Conservation (phyloP, 1,140 invertebrate species). For the Arion vulgaris region DNA sequence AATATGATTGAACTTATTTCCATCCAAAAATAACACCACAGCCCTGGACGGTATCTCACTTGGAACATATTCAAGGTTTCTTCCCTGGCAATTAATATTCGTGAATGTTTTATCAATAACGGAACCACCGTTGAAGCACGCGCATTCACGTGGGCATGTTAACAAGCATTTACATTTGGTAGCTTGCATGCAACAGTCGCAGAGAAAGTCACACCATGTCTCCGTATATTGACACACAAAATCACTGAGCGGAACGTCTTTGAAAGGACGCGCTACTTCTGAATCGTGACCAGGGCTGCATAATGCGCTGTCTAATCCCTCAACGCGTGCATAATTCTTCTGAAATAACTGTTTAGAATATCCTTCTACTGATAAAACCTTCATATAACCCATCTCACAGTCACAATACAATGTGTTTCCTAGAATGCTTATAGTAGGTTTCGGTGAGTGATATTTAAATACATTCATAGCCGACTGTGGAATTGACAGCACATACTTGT, state of each 20-base stretch:
- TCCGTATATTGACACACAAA: slow-evolving; percentile 49
- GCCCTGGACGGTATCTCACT: slow-evolving; percentile 40
- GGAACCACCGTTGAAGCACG: slow-evolving; percentile 40
- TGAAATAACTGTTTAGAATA: slow-evolving; percentile 20
- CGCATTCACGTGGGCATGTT: slow-evolving; percentile 46
- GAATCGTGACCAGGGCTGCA: slow-evolving; percentile 23
- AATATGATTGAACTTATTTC: slow-evolving; percentile 47
- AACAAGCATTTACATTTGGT: slow-evolving; percentile 40
- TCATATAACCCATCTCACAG: slow-evolving; percentile 53
- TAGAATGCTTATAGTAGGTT: slow-evolving; percentile 43
- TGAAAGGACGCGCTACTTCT: slow-evolving; percentile 24
- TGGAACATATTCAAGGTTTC: slow-evolving; percentile 36
- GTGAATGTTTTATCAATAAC: slow-evolving; percentile 12
- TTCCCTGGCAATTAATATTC: slow-evolving; percentile 44
- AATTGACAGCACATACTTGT: neutral
- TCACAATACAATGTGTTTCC: slow-evolving; percentile 53
- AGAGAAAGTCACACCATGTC: slow-evolving; percentile 34
- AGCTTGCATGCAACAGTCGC: slow-evolving; percentile 47
- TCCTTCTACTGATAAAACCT: slow-evolving; percentile 21
- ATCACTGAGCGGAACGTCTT: slow-evolving; percentile 42
- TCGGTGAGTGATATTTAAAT: slow-evolving; percentile 4
- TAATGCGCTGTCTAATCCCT: slow-evolving; percentile 33
- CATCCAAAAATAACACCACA: slow-evolving; percentile 49
- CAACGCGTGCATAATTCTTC: slow-evolving; percentile 31
- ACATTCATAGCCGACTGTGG: neutral